Conservation (phyloP, 2,113 vertebrate genomes). For the Plecturocebus donacophilus region DNA sequence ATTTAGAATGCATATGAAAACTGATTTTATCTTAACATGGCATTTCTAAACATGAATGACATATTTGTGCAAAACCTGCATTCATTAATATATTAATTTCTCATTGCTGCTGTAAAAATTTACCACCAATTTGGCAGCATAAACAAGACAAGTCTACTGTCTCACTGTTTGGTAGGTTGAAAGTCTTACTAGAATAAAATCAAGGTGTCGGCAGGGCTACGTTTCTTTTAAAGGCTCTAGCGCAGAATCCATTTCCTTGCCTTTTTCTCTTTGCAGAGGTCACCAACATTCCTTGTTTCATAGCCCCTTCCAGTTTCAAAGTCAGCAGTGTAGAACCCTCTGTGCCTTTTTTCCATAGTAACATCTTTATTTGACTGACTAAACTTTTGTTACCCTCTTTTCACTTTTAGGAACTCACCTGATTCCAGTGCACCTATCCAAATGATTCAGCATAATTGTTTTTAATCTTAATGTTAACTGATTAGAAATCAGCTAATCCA, state of each 20-base stretch:
- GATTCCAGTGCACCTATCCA: rapidly evolving
- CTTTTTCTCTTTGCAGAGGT: neutral
- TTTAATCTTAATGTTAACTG: neutral
- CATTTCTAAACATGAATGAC: neutral
- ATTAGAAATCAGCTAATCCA: neutral
- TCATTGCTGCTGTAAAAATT: neutral
- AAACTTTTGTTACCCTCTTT: neutral
- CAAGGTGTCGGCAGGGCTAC: neutral
- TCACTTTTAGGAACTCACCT: neutral
- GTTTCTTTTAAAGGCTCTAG: neutral
- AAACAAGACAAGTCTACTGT: neutral
- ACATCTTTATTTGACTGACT: neutral
- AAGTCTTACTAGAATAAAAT: neutral
- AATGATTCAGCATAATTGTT: neutral
- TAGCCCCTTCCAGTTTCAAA: neutral
- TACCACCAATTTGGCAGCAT: neutral
- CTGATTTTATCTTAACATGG: neutral
- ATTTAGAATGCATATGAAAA: neutral
- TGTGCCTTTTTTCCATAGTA: neutral
- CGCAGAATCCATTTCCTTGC: neutral
- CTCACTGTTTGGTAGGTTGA: neutral
- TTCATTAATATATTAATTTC: neutral
- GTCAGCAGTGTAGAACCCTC: neutral
- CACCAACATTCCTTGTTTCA: neutral
- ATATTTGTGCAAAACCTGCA: neutral